Evolutionary conservation across 2,888 invertebrate species (phyloP).

Genomic region (Erebia epiphron): DNA sequence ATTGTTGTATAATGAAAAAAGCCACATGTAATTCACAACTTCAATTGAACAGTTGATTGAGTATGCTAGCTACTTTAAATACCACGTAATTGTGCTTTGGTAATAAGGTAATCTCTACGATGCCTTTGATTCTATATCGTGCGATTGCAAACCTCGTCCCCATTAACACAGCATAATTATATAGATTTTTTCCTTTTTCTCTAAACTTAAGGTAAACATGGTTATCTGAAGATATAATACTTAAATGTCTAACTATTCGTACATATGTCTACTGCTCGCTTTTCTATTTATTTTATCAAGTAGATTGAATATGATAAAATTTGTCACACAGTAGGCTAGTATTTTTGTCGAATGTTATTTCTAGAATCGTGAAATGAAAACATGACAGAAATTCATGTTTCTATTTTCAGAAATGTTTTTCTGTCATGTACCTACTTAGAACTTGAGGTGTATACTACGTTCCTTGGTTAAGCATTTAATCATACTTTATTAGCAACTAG

Average conservation of each 20-base stretch:
- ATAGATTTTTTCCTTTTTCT: slow-evolving; percentile 29
- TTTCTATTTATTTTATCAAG: background rate
- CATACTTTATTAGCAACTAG: too few species aligned
- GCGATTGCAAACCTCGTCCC: slow-evolving; percentile 36
- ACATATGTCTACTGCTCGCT: background rate
- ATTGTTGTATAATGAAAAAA: too few species aligned
- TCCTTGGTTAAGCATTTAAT: too few species aligned
- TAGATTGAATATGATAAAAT: background rate
- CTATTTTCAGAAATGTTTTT: too few species aligned
- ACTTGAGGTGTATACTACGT: too few species aligned
- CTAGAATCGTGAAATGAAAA: background rate
- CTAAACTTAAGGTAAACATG: slow-evolving; percentile 33
- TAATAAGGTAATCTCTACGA: background rate
- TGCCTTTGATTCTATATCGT: slow-evolving; percentile 24
- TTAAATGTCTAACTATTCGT: background rate
- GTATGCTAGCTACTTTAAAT: background rate
- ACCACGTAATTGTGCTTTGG: background rate
- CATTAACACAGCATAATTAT: slow-evolving; percentile 29
- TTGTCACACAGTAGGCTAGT: background rate
- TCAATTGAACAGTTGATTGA: too few species aligned
- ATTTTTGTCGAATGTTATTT: background rate
- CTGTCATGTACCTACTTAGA: too few species aligned
- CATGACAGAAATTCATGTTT: too few species aligned
- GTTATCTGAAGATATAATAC: slow-evolving; percentile 27
- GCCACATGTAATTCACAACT: too few species aligned